A percentile compares a stretch with the other conserved stretches of the same genome.
These are phyloP conservation scores for Drosophila busckii DNA, from an alignment of 1,140 invertebrate species.

Conservation along the genomic window DNA sequence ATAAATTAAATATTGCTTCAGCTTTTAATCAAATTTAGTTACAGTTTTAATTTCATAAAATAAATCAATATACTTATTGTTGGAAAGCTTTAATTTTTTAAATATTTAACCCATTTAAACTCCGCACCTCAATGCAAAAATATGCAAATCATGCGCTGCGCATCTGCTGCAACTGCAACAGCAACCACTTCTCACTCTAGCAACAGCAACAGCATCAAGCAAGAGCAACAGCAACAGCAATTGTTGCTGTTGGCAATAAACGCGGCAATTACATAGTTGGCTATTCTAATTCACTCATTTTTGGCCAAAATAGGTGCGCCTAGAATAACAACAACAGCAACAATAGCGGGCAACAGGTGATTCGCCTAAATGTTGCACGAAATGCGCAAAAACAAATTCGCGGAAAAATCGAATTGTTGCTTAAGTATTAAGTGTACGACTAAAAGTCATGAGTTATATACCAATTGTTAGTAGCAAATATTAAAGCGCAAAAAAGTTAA, in stretches of 20 bases:
- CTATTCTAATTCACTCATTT: constrained; percentile 73
- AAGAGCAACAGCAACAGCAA: constrained; percentile 9
- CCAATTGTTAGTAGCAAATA: too few species aligned
- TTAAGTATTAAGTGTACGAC: background rate
- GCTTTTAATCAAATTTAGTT: too few species aligned
- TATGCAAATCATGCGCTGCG: constrained; percentile 1
- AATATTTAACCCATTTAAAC: constrained; percentile 32
- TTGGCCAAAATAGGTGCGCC: constrained; percentile 59
- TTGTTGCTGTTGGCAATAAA: constrained; percentile 56
- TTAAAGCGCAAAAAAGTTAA: too few species aligned
- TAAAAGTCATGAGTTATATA: too few species aligned
- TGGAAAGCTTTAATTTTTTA: too few species aligned
- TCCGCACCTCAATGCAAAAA: constrained; percentile 16
- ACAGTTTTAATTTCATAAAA: too few species aligned
- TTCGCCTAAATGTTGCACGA: constrained; percentile 66
- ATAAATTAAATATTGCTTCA: too few species aligned
- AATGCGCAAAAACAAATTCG: constrained; percentile 61
- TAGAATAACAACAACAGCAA: constrained; percentile 10
- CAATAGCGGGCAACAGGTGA: constrained; percentile 53
- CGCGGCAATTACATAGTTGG: constrained; percentile 65
- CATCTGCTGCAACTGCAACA: constrained; percentile 1
- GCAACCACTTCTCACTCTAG: constrained; percentile 13
- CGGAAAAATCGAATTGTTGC: constrained; percentile 34
- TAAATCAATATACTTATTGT: too few species aligned
- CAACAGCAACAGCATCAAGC: constrained; percentile 2